Evolutionary conservation across 2,888 invertebrate species (phyloP), one percentile per base, ranked within the genome.

Genomic region (Tipula unca): DNA sequence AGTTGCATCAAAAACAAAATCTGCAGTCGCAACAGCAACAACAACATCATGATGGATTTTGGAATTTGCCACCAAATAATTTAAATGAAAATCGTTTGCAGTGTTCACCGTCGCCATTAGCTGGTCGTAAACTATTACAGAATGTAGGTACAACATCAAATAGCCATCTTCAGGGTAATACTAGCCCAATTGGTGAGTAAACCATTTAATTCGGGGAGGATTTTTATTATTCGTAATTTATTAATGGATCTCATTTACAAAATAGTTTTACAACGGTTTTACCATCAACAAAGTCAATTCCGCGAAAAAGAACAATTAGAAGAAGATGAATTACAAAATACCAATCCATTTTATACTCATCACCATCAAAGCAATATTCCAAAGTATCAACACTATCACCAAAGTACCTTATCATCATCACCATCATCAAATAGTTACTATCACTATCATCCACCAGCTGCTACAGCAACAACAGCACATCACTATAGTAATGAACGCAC

Each of bases 281-380:
- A 94, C 89, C 95, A 95, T 90, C 95, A 95, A 89, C 95, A 94
- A 89, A 95, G 94, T 89, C 95, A 95, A 89, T 91, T 93, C 87
- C 92, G 95, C 87, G 92, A 94, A 87, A 93, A 91, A 87, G 87
- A 85, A 32, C 35, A 82, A 35, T 48, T 36, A 25, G 32, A 85
- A 20, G 39, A 85, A 29, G 84, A 84, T 39, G 84, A 84, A 84
- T 39, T 84, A 36, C 36, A 84, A 84, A 36, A 85, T 54, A 90
- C 90, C 84, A 90, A 90, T 88, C 90, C 90, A 6, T 90, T 90
- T 88, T 88, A 89, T 39, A 90, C 32, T 84, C 84, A 89, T 88
- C 69, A 69, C 25, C 69, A 69, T 69, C 69, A 69, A 69, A 25
- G 69, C 86, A 89, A 89, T 87, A 88, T 89, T 86, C 88, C 89